These are phyloP conservation scores for Macropus fuliginosus DNA, from an alignment of 2,797 vertebrate genomes.

Conservation along the genomic window DNA sequence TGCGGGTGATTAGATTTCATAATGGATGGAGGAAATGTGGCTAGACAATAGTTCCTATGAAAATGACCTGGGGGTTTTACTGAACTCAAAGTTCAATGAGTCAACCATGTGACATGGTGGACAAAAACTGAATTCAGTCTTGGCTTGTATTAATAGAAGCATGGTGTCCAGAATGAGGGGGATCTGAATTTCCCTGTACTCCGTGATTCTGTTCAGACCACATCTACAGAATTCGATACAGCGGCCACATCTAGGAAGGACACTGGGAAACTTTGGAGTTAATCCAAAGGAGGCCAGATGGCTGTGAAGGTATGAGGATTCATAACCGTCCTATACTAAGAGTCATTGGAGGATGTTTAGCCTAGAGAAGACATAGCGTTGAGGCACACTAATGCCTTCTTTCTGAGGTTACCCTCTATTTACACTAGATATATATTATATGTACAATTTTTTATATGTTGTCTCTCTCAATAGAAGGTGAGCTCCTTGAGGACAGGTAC, in stretches of 20 bases:
- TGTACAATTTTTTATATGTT: background rate
- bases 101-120: background rate
- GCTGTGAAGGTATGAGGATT: background rate
- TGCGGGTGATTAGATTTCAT: background rate
- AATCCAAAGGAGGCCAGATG: background rate
- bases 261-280: background rate
- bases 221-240: background rate
- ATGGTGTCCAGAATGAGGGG: background rate
- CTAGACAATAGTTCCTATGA: background rate
- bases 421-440: background rate
- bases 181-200: background rate
- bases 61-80: background rate
- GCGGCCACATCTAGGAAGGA: background rate
- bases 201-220: background rate
- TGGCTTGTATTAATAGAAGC: background rate
- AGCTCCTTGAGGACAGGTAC: background rate
- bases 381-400: background rate
- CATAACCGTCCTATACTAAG: background rate
- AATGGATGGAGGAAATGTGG: background rate
- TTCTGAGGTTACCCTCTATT: background rate
- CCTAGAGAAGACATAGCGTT: background rate
- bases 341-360: background rate
- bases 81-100: background rate
- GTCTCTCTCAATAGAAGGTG: background rate
- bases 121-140: background rate